Evolutionary conservation across 2,797 vertebrate genomes (phyloP).

Genomic region (Periparus ater): DNA sequence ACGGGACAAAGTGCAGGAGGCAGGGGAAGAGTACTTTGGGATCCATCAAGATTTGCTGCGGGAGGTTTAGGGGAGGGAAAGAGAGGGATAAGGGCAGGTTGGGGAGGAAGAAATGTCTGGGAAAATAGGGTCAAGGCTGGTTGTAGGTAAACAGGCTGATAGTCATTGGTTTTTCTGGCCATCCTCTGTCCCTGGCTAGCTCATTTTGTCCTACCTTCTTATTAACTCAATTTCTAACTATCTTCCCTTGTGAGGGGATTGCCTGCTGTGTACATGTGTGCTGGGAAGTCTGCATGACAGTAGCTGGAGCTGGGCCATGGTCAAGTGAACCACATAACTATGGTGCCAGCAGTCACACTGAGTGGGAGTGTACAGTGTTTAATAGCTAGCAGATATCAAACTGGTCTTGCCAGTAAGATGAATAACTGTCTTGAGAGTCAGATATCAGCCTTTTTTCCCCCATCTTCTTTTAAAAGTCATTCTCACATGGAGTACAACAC

Average conservation of each 20-base stretch:
- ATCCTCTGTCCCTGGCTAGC: not conserved
- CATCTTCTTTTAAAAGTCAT: not conserved
- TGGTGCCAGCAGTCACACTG: not conserved
- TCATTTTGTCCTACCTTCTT: not conserved
- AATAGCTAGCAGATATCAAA: not conserved
- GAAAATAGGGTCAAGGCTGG: not conserved
- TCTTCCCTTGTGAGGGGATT: not conserved
- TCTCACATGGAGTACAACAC: not conserved
- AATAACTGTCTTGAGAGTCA: not conserved
- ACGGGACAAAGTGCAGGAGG: not conserved
- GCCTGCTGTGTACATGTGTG: not conserved
- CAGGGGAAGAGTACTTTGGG: not conserved
- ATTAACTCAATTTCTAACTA: not conserved
- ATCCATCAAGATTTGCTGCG: not conserved
- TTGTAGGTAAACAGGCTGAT: not conserved
- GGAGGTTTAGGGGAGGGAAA: not conserved
- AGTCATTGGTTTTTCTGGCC: not conserved
- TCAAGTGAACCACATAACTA: not conserved
- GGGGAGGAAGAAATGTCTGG: not conserved
- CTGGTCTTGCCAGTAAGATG: not conserved
- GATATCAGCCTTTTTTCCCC: not conserved
- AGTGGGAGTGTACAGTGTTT: not conserved
- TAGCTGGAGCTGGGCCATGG: not conserved
- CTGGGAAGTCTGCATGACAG: not conserved
- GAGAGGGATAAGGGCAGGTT: not conserved